phyloP scores from a whole-genome alignment of 2,888 invertebrate genomes.

The Mimachlamys varia region DNA sequence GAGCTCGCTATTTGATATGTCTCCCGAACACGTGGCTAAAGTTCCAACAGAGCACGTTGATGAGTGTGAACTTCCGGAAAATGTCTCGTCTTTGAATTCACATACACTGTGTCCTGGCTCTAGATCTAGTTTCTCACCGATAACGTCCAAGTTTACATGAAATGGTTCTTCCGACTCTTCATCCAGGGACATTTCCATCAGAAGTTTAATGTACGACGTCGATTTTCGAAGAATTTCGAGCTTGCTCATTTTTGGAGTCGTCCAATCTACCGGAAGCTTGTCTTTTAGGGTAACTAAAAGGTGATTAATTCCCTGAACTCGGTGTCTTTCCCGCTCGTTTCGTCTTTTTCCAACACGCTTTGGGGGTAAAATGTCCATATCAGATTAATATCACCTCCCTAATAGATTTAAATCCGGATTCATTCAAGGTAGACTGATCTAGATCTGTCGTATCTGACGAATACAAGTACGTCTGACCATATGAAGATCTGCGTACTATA shows the following conservation, averaged over 20 bases:
- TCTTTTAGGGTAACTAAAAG: slow-evolving; percentile 40
- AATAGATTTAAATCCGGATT: background rate
- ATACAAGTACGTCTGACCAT: background rate
- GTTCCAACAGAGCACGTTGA: background rate
- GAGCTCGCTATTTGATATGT: background rate
- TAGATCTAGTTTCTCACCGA: background rate
- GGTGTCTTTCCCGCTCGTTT: slow-evolving; percentile 47
- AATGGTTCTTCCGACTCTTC: background rate
- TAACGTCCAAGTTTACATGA: background rate
- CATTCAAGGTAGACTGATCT: background rate
- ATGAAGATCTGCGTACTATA: background rate
- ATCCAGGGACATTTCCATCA: slow-evolving; percentile 37
- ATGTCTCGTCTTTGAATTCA: background rate
- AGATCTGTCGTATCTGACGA: background rate
- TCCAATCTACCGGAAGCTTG: slow-evolving; percentile 51
- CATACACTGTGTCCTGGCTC: background rate
- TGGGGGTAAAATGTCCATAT: background rate
- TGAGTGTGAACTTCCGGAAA: slow-evolving; percentile 9
- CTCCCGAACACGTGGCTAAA: background rate
- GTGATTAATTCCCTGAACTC: slow-evolving; percentile 43
- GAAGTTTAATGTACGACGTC: slow-evolving; percentile 41
- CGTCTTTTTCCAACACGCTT: slow-evolving; percentile 17
- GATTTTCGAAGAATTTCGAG: slow-evolving; percentile 49
- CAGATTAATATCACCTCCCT: background rate
- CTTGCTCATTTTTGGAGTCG: slow-evolving; percentile 51